Percentiles rank a stretch among this genome's conserved stretches.
Evolutionary conservation across 2,888 invertebrate genomes (phyloP).

Genomic region (Bombylius discolor): DNA sequence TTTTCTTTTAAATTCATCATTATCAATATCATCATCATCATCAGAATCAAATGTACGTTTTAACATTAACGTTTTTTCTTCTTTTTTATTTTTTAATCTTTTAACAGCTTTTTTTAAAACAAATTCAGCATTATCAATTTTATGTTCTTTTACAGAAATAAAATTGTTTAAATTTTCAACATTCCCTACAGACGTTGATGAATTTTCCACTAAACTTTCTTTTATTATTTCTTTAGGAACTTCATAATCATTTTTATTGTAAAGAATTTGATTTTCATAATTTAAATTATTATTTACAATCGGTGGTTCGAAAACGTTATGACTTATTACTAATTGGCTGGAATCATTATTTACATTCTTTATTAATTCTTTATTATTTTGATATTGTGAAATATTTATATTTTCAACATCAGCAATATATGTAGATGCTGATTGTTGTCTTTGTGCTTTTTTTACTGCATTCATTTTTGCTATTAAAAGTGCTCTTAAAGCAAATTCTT

Average conservation of each 20-base stretch:
- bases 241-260: no score
- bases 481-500: conserved; percentile 28
- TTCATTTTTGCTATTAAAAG: conserved; percentile 26
- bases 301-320: background rate
- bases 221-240: no score
- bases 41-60: background rate
- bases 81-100: conserved; percentile 18
- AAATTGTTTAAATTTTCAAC: no score
- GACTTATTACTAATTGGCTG: background rate
- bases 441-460: conserved; percentile 1
- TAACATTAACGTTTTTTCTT: no score
- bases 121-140: conserved; percentile 7
- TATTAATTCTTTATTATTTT: background rate
- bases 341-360: background rate
- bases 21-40: background rate
- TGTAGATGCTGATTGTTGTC: background rate
- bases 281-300: background rate
- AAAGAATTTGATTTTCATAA: no score
- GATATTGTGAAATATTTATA: background rate
- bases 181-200: no score
- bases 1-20: no score
- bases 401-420: no score
- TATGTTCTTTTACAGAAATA: background rate
- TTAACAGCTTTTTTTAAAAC: conserved; percentile 32
- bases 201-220: no score